phyloP scores from a whole-genome alignment of 2,113 vertebrate genomes.

The Psilopogon haemacephalus region DNA sequence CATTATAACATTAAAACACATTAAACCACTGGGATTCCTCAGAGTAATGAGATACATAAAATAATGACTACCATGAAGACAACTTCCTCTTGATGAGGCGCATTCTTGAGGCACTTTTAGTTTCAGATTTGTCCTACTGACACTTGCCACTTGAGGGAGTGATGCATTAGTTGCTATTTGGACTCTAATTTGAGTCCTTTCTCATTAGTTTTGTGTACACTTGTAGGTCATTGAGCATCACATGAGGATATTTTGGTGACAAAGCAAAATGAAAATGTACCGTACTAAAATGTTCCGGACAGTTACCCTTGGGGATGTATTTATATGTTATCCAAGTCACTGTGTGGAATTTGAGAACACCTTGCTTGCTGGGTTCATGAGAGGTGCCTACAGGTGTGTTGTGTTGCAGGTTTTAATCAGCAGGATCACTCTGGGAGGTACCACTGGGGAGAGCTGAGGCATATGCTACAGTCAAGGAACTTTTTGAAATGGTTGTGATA shows the following conservation, averaged over 20 bases:
- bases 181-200: neutral
- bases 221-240: neutral
- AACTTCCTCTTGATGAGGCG: neutral
- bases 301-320: neutral
- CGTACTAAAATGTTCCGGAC: neutral
- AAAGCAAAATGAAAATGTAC: neutral
- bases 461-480: neutral
- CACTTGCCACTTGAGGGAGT: neutral
- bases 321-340: neutral
- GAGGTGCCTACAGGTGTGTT: neutral
- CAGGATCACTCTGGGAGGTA: accelerated
- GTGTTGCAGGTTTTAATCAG: neutral
- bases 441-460: accelerated
- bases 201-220: neutral
- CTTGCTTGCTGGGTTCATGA: neutral
- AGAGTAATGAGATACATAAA: neutral
- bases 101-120: neutral
- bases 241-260: neutral
- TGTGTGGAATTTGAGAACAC: neutral
- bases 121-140: neutral
- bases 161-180: neutral
- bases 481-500: neutral
- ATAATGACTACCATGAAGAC: neutral
- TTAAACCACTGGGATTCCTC: neutral
- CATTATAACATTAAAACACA: neutral